A percentile compares a stretch with the other conserved stretches of the same genome.
Conservation (phyloP, 2,113 vertebrate genomes). For the Cebidichthys violaceus region DNA sequence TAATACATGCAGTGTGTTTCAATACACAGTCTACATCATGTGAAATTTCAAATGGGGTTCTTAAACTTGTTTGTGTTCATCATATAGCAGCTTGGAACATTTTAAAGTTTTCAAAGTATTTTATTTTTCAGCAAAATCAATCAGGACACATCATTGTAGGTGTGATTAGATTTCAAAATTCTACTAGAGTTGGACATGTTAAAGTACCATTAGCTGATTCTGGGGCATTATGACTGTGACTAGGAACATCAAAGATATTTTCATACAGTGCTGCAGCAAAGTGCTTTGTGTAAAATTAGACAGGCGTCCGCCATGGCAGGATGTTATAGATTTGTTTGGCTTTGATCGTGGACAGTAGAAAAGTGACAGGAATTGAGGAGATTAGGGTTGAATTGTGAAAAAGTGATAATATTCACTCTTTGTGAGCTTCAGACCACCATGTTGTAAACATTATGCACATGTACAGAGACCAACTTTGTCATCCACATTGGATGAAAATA, state of each 20-base stretch:
- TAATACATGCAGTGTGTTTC: slow-evolving; percentile 44
- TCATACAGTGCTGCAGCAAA: neutral
- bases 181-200: neutral
- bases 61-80: neutral
- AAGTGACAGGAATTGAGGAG: neutral
- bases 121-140: neutral
- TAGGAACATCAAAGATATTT: neutral
- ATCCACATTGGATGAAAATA: neutral
- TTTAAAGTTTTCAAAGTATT: no score
- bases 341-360: neutral
- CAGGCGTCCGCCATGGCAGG: neutral
- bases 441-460: neutral
- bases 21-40: neutral
- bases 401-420: neutral
- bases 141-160: neutral
- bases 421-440: neutral
- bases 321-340: neutral
- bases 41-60: slow-evolving; percentile 3
- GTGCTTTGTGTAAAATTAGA: neutral
- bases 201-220: neutral
- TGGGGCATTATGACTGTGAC: neutral
- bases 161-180: slow-evolving; percentile 10
- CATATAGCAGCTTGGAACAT: neutral
- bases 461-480: neutral
- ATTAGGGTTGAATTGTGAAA: neutral